Evolutionary conservation across 2,888 invertebrate genomes (phyloP), one percentile per base, ranked within the genome.

Genomic region (Rotaria socialis): DNA sequence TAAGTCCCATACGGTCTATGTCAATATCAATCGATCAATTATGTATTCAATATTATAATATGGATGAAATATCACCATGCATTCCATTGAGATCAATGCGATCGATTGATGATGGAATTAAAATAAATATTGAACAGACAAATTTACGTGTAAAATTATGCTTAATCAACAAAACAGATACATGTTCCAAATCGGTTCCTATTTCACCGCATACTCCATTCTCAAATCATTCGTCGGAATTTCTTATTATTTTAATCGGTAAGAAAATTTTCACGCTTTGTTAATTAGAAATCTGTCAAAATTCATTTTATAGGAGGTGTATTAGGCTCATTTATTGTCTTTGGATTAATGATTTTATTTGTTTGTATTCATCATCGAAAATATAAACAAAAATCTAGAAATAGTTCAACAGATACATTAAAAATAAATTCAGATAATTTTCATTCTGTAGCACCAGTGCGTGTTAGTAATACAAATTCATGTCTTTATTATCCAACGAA

Each of bases 361-460:
- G 14, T 80, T 10, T 80, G 80, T 80, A 11, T 47, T 47, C 80
- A 14, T 47, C 47, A 14, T n/a, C 47, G 47, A 24, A 43, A 35
- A n/a, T 22, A 24, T 14, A 43, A 47, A 80, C 2, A 47, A 24
- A 67, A 35, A 35, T 27, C 67, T 16, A 67, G 24, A 35, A 43
- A 1, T 80, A n/a, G 80, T 47, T 80, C 80, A n/a, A 80, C 80
- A n/a, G 80, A 80, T n/a, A 80, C 43, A 47, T 47, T 80, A n/a
- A 80, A 80, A 47, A 43, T n/a, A 11, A 80, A 43, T 67, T 67
- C 67, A 8, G 80, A 80, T 41, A 24, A 11, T 80, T 24, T 8
- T 47, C 19, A 47, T 47, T 10, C 22, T 5, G 47, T 35, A 7
- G 4, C 19, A 47, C 35, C 80, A 24, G 47, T 80, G 2, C 43